Conservation (phyloP, 2,797 vertebrate species). For the Calcarius lapponicus region DNA sequence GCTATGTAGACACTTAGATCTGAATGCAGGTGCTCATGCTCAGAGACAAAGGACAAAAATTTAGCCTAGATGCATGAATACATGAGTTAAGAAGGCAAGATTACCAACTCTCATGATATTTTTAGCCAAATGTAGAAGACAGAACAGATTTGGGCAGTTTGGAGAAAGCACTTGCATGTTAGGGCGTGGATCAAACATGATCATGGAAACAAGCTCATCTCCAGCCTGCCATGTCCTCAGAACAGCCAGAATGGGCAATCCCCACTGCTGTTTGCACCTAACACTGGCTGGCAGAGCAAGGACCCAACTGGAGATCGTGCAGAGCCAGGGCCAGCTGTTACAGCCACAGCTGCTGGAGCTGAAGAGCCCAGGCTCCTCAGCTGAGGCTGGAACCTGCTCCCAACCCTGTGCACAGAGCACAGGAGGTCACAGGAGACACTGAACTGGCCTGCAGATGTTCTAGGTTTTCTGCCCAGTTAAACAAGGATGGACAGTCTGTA, state of each 20-base stretch:
- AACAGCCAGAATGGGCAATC: not conserved
- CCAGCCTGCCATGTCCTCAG: not conserved
- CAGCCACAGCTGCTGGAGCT: not conserved
- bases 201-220: accelerated
- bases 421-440: not conserved
- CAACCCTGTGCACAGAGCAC: not conserved
- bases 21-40: not conserved
- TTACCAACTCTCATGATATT: not conserved
- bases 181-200: accelerated
- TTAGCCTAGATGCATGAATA: not conserved
- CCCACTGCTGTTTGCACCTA: not conserved
- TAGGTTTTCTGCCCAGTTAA: not conserved
- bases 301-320: not conserved
- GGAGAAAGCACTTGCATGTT: not conserved
- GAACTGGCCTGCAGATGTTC: not conserved
- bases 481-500: not conserved
- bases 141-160: not conserved
- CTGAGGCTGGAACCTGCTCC: not conserved
- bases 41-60: not conserved
- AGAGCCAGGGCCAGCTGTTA: not conserved
- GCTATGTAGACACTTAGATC: not conserved
- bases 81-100: not conserved
- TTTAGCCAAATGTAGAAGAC: not conserved
- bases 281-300: not conserved
- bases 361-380: not conserved